Conservation (phyloP, 2,113 vertebrate genomes). For the Lathamus discolor region DNA sequence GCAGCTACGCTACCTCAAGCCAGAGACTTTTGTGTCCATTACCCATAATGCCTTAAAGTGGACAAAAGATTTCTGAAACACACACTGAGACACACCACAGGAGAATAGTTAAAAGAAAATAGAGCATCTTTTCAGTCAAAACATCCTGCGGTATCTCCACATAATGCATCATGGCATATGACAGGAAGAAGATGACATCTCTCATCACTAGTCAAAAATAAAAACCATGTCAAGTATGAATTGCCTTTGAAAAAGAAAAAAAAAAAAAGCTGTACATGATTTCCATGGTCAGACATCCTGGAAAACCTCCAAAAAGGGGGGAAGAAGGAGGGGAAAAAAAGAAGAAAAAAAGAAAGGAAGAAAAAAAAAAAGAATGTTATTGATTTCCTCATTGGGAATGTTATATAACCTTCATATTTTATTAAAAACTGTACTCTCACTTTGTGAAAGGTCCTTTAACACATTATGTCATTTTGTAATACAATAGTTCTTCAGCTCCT, state of each 20-base stretch:
- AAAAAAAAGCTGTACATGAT: neutral
- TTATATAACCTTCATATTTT: slow-evolving; percentile 57
- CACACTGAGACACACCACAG: slow-evolving; percentile 40
- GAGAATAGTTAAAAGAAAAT: slow-evolving; percentile 58
- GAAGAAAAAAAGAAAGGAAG: fast-evolving
- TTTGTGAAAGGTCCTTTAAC: slow-evolving; percentile 11
- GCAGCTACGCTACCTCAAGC: neutral
- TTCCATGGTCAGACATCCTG: slow-evolving; percentile 27
- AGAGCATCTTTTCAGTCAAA: slow-evolving; percentile 61
- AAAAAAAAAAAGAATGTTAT: neutral
- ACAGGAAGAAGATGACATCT: slow-evolving; percentile 63
- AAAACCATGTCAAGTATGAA: slow-evolving; percentile 61
- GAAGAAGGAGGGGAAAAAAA: neutral
- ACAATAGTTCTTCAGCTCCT: neutral
- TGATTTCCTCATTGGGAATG: slow-evolving; percentile 30
- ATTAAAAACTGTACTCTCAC: slow-evolving; percentile 43
- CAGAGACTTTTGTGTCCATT: slow-evolving; percentile 47
- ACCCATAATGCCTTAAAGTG: slow-evolving; percentile 55
- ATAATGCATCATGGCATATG: slow-evolving; percentile 57
- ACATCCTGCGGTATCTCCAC: slow-evolving; percentile 25
- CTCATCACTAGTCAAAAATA: slow-evolving; percentile 66
- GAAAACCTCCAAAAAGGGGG: neutral
- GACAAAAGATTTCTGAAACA: slow-evolving; percentile 60
- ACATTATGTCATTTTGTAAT: slow-evolving; percentile 23
- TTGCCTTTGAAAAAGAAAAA: slow-evolving; percentile 28